Evolutionary conservation across 2,113 vertebrate genomes (phyloP), one percentile per base, ranked within the genome.

Genomic region (Jaculus jaculus): DNA sequence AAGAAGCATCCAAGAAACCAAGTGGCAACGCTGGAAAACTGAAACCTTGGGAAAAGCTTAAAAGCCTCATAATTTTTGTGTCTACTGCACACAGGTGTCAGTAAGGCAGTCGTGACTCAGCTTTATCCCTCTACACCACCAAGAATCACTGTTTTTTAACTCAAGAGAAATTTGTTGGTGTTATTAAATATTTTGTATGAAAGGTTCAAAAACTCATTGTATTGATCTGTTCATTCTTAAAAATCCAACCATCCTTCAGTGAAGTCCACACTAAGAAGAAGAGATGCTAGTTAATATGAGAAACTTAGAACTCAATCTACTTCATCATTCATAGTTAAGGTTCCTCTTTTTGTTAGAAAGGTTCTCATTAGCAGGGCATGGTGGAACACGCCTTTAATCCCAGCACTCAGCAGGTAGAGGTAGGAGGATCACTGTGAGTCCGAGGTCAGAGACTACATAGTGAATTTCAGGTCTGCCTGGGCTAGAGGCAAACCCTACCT

Each of bases 341-440:
- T 85, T 92, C 2, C 84, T 88, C 7, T 78, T 88, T 65, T 83
- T 51, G 26, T 69, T 88, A 86, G 91, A 93, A 90, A 89, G 51
- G 2, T 88, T 24, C 15, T 65, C 91, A 75, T 24, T 47, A 47
- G 42, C 42, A 47, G 42, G 42, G 42, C 42, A 47, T 47, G 8
- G 42, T 47, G 42, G 42, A 6, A 47, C 42, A 47, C 42, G 42
- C 42, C 42, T 47, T 47, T 47, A 47, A 47, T 47, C 42, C 42
- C 42, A 47, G 42, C 42, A 47, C 42, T 47, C 42, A 47, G 42
- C 5, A 47, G 42, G 42, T 8, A 47, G 42, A 47, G 42, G 42
- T 47, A 47, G 42, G 42, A 47, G 8, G 42, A 47, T 47, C 42
- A 47, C 42, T 47, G 42, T 47, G 42, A 47, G 42, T 47, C 8